These are phyloP conservation scores for Muraenolepis orangiensis DNA, from an alignment of 2,797 vertebrate species.

Conservation along the genomic window DNA sequence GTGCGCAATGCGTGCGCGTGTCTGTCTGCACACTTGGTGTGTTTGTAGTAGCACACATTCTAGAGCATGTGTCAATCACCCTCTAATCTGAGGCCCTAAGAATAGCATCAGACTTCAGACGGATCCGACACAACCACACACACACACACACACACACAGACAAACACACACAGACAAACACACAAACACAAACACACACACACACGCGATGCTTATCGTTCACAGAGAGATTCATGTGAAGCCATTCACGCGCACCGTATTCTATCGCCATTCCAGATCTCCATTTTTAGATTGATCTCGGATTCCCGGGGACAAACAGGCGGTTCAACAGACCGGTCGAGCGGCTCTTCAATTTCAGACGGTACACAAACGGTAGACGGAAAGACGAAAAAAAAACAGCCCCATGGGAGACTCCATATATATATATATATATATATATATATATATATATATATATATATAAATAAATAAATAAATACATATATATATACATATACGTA, in stretches of 20 bases:
- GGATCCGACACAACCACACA: conserved; percentile 25
- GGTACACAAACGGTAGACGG: not conserved
- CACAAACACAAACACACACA: not conserved
- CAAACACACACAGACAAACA: not conserved
- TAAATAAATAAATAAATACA: too few relatives aligned
- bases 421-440: too few relatives aligned
- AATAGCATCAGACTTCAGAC: conserved; percentile 36
- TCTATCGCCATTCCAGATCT: not conserved
- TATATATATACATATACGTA: too few relatives aligned
- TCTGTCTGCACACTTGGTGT: not conserved
- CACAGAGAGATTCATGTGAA: not conserved
- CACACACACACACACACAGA: not conserved
- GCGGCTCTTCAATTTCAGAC: not conserved
- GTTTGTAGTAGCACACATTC: conserved; percentile 16
- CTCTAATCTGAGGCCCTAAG: conserved; percentile 26
- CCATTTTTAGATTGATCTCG: not conserved
- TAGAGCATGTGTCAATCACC: conserved; percentile 28
- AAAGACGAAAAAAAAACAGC: not conserved
- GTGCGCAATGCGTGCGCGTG: conserved; percentile 18
- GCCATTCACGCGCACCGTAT: not conserved
- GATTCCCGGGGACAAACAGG: not conserved
- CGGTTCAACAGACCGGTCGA: not conserved
- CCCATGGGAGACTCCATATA: too few relatives aligned
- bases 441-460: too few relatives aligned
- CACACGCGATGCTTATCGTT: not conserved